Percentiles rank a stretch among this genome's conserved stretches.
phyloP scores from a whole-genome alignment of 2,888 invertebrate species.

The Ophion ventricosus region DNA sequence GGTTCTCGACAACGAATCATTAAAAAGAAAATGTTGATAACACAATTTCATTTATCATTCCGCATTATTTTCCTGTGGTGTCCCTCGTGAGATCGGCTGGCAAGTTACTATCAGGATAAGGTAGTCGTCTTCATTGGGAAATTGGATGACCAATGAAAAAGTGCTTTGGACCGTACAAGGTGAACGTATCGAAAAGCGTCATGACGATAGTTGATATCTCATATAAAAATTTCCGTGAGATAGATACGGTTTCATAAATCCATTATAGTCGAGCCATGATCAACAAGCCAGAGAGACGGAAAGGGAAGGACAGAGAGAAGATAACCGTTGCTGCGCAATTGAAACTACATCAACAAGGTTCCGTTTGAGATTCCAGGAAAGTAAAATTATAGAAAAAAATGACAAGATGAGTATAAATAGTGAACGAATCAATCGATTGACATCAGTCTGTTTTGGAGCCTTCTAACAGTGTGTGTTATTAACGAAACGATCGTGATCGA shows the following conservation, averaged over 20 bases:
- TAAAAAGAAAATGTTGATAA: neutral
- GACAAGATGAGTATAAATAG: slow-evolving; percentile 61
- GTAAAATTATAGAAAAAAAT: slow-evolving; percentile 4
- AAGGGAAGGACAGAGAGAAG: neutral
- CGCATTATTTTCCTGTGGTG: too few relatives aligned
- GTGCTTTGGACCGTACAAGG: neutral
- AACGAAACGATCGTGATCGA: slow-evolving; percentile 21
- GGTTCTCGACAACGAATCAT: too few relatives aligned
- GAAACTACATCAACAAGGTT: slow-evolving; percentile 37
- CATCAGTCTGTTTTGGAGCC: slow-evolving; percentile 59
- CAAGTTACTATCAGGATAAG: neutral
- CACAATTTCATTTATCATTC: neutral
- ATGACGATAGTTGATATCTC: slow-evolving; percentile 11
- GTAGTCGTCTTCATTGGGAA: neutral
- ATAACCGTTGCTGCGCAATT: slow-evolving; percentile 24
- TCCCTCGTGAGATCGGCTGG: neutral
- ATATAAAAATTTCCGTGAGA: slow-evolving; percentile 23
- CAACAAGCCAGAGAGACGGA: neutral
- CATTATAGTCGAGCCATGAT: neutral
- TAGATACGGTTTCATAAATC: slow-evolving; percentile 22
- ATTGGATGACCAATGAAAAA: neutral
- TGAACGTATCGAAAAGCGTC: neutral
- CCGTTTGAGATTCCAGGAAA: slow-evolving; percentile 10
- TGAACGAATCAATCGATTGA: slow-evolving; percentile 24
- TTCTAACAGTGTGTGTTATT: neutral